Base-by-base conservation (phyloP, 1,140 invertebrate genomes). In the Pararge aegeria region DNA sequence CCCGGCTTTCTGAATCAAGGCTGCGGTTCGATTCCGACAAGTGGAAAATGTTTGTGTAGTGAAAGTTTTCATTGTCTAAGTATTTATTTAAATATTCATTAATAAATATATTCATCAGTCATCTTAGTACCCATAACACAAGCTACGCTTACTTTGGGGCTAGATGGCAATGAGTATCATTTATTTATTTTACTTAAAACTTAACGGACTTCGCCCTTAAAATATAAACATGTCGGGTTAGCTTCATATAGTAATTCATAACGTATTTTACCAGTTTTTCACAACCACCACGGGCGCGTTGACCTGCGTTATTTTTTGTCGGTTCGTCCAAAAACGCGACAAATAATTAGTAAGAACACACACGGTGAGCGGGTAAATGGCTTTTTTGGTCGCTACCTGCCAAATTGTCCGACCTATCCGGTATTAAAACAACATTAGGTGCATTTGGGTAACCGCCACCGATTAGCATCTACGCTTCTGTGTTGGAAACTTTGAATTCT, bases 371-470 rank as follows among this genome's bases (percentile, higher is more conserved):
- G 72, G 70, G 66, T 70, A 78, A 83, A 82, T 76, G 61, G 57
- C 66, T 82, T 83, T 83, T 81, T 83, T 75, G 61, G 68, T 55
- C 53, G 55, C 66, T 68, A 74, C 68, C 67, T 60, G 55, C 74
- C 73, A 82, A 82, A 84, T 79, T 82, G 73, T 63, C 61, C 64
- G 65, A 70, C 56, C 71, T 73, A 77, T 52, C 30, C 52, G 29
- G 64, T 82, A 85, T 85, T 83, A 85, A 83, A 85, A 83, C 64
- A 15, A 70, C 82, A 85, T 85, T 85, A 85, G 77, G 60, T 64
- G 61, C 49, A 64, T 61, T 64, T 63, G 56, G 52, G 67, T 78
- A 73, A 80, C 69, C 48, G 66, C 64, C 42, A 37, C 27, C 70
- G 68, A 80, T 81, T 83, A 78, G 44, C 69, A 64, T 55, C 60